These are phyloP conservation scores for Bombycilla garrulus DNA, from an alignment of 2,113 vertebrate species.

Conservation along the genomic window DNA sequence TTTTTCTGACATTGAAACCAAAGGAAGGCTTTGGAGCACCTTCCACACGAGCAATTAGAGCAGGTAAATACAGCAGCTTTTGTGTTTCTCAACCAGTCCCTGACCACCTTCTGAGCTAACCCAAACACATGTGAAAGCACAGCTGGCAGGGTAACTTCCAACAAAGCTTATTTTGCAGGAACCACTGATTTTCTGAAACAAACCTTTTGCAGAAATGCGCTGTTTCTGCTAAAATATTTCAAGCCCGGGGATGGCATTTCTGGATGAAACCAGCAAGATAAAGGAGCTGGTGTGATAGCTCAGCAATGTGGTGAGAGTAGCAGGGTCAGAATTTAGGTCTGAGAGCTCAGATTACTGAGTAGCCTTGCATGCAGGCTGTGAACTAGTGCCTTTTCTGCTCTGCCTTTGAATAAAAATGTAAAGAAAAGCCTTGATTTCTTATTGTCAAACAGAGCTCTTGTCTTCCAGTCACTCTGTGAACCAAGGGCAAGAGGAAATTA, in stretches of 20 bases:
- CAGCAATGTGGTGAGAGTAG: background rate
- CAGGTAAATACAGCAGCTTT: background rate
- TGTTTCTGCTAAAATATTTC: background rate
- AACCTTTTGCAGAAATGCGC: accelerated
- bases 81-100: background rate
- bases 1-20: background rate
- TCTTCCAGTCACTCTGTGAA: background rate
- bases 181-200: background rate
- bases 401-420: background rate
- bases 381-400: background rate
- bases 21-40: background rate
- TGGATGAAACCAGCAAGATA: background rate
- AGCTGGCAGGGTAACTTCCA: background rate
- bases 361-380: background rate
- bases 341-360: background rate
- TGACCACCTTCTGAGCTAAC: background rate
- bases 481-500: background rate
- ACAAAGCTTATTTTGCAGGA: background rate
- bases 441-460: background rate
- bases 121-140: accelerated
- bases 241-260: background rate
- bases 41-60: accelerated
- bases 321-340: background rate
- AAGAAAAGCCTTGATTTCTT: background rate
- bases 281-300: background rate